Evolutionary conservation across 2,888 invertebrate species (phyloP), one percentile per base, ranked within the genome.

Genomic region (Napeogenes sylphis): DNA sequence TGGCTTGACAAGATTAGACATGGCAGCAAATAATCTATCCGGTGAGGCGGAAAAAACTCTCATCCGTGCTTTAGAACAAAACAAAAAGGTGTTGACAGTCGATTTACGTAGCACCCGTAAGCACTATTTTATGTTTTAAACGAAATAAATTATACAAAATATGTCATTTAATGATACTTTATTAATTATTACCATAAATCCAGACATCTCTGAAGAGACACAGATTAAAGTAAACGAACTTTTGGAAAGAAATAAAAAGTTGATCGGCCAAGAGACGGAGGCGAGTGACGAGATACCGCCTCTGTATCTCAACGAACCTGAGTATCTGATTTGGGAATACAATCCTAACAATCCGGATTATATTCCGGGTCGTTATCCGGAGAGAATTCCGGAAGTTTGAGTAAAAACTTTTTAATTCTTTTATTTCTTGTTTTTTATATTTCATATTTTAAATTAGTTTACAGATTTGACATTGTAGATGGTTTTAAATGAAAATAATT

Each of bases 1-100:
- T 32, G 87, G 91, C 30, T 73, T 93, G 60, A 87, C 85, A 58
- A 83, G 85, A 70, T 77, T 93, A 54, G 92, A 93, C 75, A 86
- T 93, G 70, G 92, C 92, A 61, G 91, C 91, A 62, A 93, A 93
- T 75, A 87, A 92, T 80, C 84, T 93, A 68, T 92, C 92, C 4
- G 92, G 92, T 55, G 91, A 85, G 56, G 91, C 92, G 2, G 92
- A 92, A 64, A 69, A 69, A 63, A 85, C 83, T n/a, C 82, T 91
- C n/a, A 79, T 91, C 53, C 73, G 76, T 45, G 84, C 88, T 42
- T 72, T 90, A 13, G 82, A 85, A 67, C 80, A 71, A 66, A 90
- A 91, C 70, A 84, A 70, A 69, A 86, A 79, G 46, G 71, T 91
- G 47, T 75, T 84, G 32, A 77, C 66, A 64, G 68, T 90, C n/a